phyloP scores from a whole-genome alignment of 2,113 vertebrate genomes.

The Panthera uncia region DNA sequence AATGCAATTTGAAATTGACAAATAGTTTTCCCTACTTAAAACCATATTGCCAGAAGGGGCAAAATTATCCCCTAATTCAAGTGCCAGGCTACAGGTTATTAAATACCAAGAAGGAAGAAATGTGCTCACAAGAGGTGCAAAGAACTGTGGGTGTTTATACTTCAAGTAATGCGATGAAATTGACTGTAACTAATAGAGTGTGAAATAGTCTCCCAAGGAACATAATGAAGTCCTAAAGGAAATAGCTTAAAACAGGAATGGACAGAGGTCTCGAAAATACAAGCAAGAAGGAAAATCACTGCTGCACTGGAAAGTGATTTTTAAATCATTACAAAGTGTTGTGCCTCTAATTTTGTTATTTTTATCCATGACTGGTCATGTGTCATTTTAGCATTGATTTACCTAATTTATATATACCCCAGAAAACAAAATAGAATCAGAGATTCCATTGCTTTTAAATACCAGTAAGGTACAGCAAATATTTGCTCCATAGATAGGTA shows the following conservation, averaged over 20 bases:
- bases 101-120: conserved; percentile 61
- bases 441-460: conserved; percentile 23
- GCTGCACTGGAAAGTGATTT: conserved; percentile 27
- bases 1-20: neutral
- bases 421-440: conserved; percentile 49
- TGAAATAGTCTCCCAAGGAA: conserved; percentile 72
- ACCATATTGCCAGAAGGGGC: neutral
- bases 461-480: neutral
- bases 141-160: conserved; percentile 57
- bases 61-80: conserved; percentile 51
- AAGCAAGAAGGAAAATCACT: conserved; percentile 39
- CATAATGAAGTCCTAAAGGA: conserved; percentile 57
- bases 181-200: conserved; percentile 74
- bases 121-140: conserved; percentile 38
- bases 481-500: conserved; percentile 28
- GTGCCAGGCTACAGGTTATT: conserved; percentile 45
- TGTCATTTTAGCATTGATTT: conserved; percentile 10
- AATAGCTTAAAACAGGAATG: conserved; percentile 67
- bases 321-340: conserved; percentile 43
- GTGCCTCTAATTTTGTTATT: conserved; percentile 43
- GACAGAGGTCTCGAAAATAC: conserved; percentile 7
- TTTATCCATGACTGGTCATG: conserved; percentile 27
- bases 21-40: conserved; percentile 1
- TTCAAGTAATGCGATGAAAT: conserved; percentile 71
- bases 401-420: neutral